These are phyloP conservation scores for Axis porcinus DNA, from an alignment of 2,113 vertebrate species.

Conservation along the genomic window DNA sequence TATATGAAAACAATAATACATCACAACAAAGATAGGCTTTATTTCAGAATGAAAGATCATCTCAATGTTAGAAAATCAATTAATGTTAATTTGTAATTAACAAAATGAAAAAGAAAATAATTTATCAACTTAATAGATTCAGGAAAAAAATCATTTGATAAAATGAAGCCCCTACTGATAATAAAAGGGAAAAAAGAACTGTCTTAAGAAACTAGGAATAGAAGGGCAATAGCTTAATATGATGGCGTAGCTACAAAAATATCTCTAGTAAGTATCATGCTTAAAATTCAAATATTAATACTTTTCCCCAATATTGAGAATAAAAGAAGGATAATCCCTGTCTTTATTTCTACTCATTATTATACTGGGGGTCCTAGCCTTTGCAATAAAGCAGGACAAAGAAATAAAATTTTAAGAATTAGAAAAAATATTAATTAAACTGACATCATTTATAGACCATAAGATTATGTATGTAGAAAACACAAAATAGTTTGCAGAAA, in stretches of 20 bases:
- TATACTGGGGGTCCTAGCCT: background rate
- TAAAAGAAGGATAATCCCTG: background rate
- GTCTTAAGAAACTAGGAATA: background rate
- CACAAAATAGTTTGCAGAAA: background rate
- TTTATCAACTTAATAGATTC: background rate
- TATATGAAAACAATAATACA: background rate
- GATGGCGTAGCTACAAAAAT: background rate
- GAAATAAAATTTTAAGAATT: slow-evolving; percentile 6
- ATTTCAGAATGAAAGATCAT: background rate
- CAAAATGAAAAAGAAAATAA: background rate
- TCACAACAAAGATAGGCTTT: background rate
- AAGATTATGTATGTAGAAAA: background rate
- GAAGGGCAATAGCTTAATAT: background rate
- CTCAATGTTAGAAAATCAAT: background rate
- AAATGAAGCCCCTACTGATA: background rate
- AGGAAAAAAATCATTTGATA: background rate
- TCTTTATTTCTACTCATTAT: background rate
- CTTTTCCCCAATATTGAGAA: background rate
- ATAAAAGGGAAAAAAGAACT: background rate
- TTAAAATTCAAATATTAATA: background rate
- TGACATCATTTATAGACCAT: background rate
- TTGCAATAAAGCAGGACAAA: slow-evolving; percentile 38
- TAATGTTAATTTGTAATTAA: background rate
- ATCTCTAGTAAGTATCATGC: background rate
- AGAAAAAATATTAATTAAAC: background rate